Evolutionary conservation across 2,113 vertebrate species (phyloP), one percentile per base, ranked within the genome.

Genomic region (Peromyscus leucopus): DNA sequence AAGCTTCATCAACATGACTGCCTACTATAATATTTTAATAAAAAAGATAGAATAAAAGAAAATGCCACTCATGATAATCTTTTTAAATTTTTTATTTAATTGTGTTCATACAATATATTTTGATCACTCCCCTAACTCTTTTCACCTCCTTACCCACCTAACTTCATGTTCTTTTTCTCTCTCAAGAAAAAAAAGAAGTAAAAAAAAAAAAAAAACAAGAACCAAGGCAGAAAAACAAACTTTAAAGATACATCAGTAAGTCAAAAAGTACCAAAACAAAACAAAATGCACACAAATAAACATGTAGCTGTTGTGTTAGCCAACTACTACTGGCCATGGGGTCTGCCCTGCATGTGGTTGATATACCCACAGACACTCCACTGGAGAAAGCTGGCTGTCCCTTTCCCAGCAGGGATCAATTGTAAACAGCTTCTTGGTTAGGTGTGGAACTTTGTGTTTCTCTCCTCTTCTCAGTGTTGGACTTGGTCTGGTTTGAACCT

Each of bases 1-100:
- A 39, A 61, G 36, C 57, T n/a, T 61, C n/a, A 63, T 63, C 57
- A 63, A 28, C n/a, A 24, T 84, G 82, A 13, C 24, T 63, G 15
- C n/a, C n/a, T 82, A 91, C 67, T 11, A 90, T 72, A 90, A 84
- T 69, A 88, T 94, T 74, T 91, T 39, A 16, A 72, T 79, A 67
- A 42, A 16, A 51, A 85, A 65, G 42, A 8, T 4, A 89, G 17
- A 91, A 75, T 78, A 61, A 95, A 78, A 26, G 4, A 89, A 93
- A 91, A 82, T n/a, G 74, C 0, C 5, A 71, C n/a, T 78, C n/a
- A 7, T 67, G 2, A 67, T 26, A 48, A 24, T 67, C 83, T 48
- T 86, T 59, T 84, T 63, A 55, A 48, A 83, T 2, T 16, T 59
- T n/a, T 84, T 61, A 16, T 83, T 83, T 39, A 83, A 28, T 55